Percentiles rank a stretch among this genome's conserved stretches.
Evolutionary conservation across 2,113 vertebrate species (phyloP).

Genomic region (Mirounga angustirostris): DNA sequence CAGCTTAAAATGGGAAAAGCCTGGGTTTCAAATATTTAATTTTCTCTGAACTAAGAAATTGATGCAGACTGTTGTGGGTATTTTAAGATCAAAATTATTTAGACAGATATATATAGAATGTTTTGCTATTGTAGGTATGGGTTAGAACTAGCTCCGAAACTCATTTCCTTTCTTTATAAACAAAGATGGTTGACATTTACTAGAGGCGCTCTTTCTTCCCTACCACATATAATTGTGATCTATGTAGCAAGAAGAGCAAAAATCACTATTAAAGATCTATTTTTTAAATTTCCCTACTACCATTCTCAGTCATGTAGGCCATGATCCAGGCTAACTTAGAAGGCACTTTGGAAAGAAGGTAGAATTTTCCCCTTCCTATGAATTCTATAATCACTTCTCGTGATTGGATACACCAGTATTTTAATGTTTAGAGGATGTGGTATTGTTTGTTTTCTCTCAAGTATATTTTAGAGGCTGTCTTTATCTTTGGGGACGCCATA

Average conservation of each 20-base stretch:
- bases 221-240: background rate
- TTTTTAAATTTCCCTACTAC: background rate
- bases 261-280: background rate
- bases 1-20: constrained; percentile 24
- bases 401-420: background rate
- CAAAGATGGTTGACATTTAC: constrained; percentile 39
- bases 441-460: constrained; percentile 26
- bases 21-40: constrained; percentile 25
- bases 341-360: background rate
- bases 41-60: constrained; percentile 38
- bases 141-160: constrained; percentile 14
- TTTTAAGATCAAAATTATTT: constrained; percentile 52
- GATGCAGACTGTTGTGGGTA: background rate
- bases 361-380: background rate
- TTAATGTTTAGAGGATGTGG: background rate
- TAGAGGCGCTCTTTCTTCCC: background rate
- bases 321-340: background rate
- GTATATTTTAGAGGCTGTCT: background rate
- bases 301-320: background rate
- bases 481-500: constrained; percentile 15
- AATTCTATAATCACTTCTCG: background rate
- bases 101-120: background rate
- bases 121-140: background rate
- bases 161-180: constrained; percentile 45
- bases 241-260: background rate